A percentile compares a stretch with the other conserved stretches of the same genome.
Conservation (phyloP, 2,113 vertebrate genomes). For the Antennarius striatus region DNA sequence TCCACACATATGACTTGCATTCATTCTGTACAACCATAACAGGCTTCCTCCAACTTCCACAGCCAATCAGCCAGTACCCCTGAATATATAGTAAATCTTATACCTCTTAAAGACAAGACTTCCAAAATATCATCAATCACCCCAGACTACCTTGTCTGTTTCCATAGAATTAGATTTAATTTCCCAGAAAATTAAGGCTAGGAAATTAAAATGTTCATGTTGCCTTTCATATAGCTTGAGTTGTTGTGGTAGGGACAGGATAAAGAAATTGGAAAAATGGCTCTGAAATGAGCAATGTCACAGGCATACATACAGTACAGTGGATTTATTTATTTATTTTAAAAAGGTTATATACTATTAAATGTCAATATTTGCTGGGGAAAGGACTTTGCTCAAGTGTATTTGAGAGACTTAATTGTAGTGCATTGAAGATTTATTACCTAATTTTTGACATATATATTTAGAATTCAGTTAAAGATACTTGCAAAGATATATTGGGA, state of each 20-base stretch:
- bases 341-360: too few species aligned
- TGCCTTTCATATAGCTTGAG: neutral
- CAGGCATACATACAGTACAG: conserved; percentile 2
- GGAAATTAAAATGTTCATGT: conserved; percentile 13
- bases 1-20: conserved; percentile 47
- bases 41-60: neutral
- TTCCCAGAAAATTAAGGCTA: conserved; percentile 6
- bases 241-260: conserved; percentile 7
- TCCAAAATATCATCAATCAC: neutral
- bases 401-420: too few species aligned
- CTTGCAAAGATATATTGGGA: too few species aligned
- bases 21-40: conserved; percentile 57
- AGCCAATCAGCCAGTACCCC: conserved; percentile 12
- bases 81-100: conserved; percentile 4
- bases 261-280: neutral
- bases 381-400: too few species aligned
- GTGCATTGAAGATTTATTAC: too few species aligned
- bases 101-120: conserved; percentile 34
- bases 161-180: conserved; percentile 1
- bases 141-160: neutral
- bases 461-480: too few species aligned
- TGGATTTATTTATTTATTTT: too few species aligned
- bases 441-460: too few species aligned
- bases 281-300: conserved; percentile 1
- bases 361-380: too few species aligned